Percentiles rank a stretch among this genome's conserved stretches.
phyloP scores from a whole-genome alignment of 1,140 invertebrate genomes.

The Plutomurus gul region DNA sequence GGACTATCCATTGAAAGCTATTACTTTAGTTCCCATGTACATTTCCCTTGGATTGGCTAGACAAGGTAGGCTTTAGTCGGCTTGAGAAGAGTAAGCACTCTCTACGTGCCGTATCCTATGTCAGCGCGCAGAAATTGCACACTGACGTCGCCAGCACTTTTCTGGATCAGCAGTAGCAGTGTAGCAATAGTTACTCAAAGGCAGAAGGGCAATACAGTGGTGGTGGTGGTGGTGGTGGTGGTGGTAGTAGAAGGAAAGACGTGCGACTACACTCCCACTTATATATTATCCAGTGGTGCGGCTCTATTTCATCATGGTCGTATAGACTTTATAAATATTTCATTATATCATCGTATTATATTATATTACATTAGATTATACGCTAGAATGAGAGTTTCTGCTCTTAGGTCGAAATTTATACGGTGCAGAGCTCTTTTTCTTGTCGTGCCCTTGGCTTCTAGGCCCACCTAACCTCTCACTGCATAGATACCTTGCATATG shows the following conservation, averaged over 20 bases:
- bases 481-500: neutral
- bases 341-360: too few relatives aligned
- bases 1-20: neutral
- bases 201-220: too few relatives aligned
- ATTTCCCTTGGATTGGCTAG: neutral
- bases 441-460: neutral
- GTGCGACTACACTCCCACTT: neutral
- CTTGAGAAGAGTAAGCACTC: neutral
- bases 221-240: too few relatives aligned
- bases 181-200: neutral
- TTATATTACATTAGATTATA: too few relatives aligned
- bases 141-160: slow-evolving; percentile 12
- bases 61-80: neutral
- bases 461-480: neutral
- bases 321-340: too few relatives aligned
- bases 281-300: too few relatives aligned
- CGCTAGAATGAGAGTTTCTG: too few relatives aligned
- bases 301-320: too few relatives aligned
- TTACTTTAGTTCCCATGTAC: slow-evolving; percentile 10
- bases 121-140: neutral
- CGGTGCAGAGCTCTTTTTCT: too few relatives aligned
- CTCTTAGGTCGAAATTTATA: too few relatives aligned
- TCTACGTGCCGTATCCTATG: slow-evolving; percentile 4
- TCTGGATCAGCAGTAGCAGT: neutral
- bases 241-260: too few relatives aligned